These are phyloP conservation scores for Catharus minimus DNA, from an alignment of 2,113 vertebrate genomes.

Conservation along the genomic window DNA sequence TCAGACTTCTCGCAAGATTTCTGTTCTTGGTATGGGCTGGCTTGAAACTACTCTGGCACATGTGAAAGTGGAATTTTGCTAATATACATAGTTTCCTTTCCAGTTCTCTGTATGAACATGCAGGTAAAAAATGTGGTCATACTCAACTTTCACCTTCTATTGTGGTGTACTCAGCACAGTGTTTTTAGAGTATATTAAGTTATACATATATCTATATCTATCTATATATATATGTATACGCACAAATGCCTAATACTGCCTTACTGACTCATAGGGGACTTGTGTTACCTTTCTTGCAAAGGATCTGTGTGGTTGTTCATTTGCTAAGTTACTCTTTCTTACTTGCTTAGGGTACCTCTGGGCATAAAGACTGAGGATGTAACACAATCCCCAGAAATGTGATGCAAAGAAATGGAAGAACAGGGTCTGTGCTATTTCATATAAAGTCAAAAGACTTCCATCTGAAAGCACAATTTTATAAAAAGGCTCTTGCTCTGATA, in stretches of 20 bases:
- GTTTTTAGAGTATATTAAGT: background rate
- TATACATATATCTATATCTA: background rate
- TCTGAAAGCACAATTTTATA: background rate
- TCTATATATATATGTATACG: too few relatives aligned
- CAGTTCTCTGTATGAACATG: background rate
- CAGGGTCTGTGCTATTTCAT: background rate
- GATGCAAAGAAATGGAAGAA: background rate
- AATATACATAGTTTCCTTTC: background rate
- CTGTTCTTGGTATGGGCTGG: constrained; percentile 85
- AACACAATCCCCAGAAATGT: background rate
- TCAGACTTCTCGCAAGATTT: constrained; percentile 96
- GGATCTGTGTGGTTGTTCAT: background rate
- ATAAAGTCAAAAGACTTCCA: background rate
- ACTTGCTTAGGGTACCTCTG: background rate
- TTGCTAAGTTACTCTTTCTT: background rate
- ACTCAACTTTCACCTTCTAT: background rate
- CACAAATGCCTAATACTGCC: background rate
- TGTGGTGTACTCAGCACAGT: background rate
- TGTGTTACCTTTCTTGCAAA: background rate
- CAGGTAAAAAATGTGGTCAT: background rate
- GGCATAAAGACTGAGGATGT: background rate
- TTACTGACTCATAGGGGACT: background rate
- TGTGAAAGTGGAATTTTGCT: background rate
- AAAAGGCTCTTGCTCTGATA: background rate
- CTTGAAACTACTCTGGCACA: background rate